A percentile compares a stretch with the other conserved stretches of the same genome.
phyloP scores from a whole-genome alignment of 2,113 vertebrate species.

The Prionailurus bengalensis region DNA sequence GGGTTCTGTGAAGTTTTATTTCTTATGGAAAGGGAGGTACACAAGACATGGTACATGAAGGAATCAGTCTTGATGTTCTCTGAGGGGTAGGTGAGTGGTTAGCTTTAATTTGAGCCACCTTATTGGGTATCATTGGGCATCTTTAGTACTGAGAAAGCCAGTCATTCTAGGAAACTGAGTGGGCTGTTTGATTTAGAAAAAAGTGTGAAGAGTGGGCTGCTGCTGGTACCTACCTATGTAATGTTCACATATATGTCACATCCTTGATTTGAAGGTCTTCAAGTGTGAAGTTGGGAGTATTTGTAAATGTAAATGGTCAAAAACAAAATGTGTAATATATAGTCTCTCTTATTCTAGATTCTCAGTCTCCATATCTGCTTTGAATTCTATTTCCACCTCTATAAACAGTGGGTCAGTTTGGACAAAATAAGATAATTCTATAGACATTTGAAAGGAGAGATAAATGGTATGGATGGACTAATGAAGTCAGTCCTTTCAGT shows the following conservation, averaged over 20 bases:
- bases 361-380: background rate
- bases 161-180: background rate
- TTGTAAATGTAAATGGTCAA: background rate
- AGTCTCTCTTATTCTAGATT: background rate
- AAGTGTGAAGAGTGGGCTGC: background rate
- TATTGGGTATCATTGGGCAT: background rate
- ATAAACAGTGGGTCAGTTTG: background rate
- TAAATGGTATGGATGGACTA: background rate
- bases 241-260: background rate
- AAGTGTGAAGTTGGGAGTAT: background rate
- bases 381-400: background rate
- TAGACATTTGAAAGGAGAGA: background rate
- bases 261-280: background rate
- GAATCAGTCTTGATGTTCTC: background rate
- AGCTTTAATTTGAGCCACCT: background rate
- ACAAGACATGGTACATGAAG: background rate
- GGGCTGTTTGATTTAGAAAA: background rate
- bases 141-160: background rate
- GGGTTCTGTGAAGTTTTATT: background rate
- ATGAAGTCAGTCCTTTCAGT: background rate
- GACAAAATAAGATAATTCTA: background rate
- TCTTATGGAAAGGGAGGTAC: no score
- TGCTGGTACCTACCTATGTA: background rate
- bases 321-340: background rate
- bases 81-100: background rate